phyloP scores from a whole-genome alignment of 1,140 invertebrate genomes.

The Drosophila funebris region DNA sequence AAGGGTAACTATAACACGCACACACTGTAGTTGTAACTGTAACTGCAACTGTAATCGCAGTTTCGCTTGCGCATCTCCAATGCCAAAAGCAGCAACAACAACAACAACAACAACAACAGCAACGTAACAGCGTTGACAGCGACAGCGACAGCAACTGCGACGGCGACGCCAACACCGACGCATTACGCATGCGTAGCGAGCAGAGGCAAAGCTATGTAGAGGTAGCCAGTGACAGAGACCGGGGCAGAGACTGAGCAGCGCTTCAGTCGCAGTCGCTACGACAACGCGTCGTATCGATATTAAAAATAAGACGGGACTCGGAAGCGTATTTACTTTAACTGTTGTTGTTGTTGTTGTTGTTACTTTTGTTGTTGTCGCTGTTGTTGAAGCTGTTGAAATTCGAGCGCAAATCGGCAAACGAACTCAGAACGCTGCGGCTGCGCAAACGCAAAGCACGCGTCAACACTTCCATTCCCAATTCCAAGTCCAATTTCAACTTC shows the following conservation, averaged over 20 bases:
- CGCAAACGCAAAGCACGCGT: slow-evolving; percentile 78
- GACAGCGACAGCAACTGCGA: background rate
- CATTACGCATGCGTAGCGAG: background rate
- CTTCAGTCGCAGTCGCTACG: slow-evolving; percentile 14
- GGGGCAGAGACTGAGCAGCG: background rate
- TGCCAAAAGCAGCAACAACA: slow-evolving; percentile 18
- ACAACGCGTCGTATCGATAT: slow-evolving; percentile 51
- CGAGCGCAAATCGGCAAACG: slow-evolving; percentile 65
- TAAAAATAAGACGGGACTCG: slow-evolving; percentile 73
- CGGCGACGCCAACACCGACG: slow-evolving; percentile 7
- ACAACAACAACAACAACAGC: background rate
- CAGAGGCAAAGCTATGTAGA: background rate
- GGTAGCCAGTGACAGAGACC: slow-evolving; percentile 5
- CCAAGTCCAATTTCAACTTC: slow-evolving; percentile 3
- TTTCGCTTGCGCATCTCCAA: slow-evolving; percentile 27
- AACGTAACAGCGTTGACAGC: too few relatives aligned
- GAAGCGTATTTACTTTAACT: slow-evolving; percentile 61
- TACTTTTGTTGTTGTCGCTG: slow-evolving; percentile 5
- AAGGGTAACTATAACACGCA: background rate
- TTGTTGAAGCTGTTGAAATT: slow-evolving; percentile 66
- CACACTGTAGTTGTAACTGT: background rate
- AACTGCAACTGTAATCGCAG: slow-evolving; percentile 19
- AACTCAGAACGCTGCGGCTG: slow-evolving; percentile 74
- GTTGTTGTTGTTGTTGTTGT: slow-evolving; percentile 28
- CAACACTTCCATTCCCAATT: slow-evolving; percentile 23